phyloP scores from a whole-genome alignment of 1,140 invertebrate species.

The Eriosoma lanigerum region DNA sequence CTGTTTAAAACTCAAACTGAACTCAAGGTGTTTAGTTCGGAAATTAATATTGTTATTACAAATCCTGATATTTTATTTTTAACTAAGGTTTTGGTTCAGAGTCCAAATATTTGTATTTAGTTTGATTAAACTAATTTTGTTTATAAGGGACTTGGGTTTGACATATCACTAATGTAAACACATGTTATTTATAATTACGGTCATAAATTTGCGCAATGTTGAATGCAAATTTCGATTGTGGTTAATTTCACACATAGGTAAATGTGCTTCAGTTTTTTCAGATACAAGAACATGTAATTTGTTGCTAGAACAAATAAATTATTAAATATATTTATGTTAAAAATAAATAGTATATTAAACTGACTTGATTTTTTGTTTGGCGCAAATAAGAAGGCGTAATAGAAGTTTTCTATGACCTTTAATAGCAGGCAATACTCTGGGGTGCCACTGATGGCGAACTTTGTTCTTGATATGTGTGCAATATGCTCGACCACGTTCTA shows the following conservation, averaged over 20 bases:
- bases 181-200: constrained; percentile 62
- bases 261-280: constrained; percentile 77
- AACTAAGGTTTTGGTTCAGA: too few species aligned
- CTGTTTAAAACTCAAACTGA: too few species aligned
- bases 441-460: constrained; percentile 66
- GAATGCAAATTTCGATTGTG: constrained; percentile 82
- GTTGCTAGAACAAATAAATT: constrained; percentile 64
- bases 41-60: too few species aligned
- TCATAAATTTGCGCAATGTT: constrained; percentile 85
- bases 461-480: constrained; percentile 14
- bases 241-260: constrained; percentile 86
- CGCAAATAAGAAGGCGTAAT: constrained; percentile 75
- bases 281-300: constrained; percentile 79
- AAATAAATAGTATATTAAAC: constrained; percentile 51
- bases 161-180: too few species aligned
- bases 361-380: constrained; percentile 77
- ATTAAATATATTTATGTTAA: constrained; percentile 34
- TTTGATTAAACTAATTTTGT: too few species aligned
- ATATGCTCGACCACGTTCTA: constrained; percentile 69
- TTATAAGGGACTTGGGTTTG: too few species aligned
- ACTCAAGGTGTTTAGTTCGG: too few species aligned
- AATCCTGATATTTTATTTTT: too few species aligned
- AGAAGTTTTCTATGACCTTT: constrained; percentile 72
- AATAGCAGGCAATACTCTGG: constrained; percentile 69
- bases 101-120: too few species aligned